phyloP scores from a whole-genome alignment of 2,797 vertebrate species.

The Pagetopsis macropterus region DNA sequence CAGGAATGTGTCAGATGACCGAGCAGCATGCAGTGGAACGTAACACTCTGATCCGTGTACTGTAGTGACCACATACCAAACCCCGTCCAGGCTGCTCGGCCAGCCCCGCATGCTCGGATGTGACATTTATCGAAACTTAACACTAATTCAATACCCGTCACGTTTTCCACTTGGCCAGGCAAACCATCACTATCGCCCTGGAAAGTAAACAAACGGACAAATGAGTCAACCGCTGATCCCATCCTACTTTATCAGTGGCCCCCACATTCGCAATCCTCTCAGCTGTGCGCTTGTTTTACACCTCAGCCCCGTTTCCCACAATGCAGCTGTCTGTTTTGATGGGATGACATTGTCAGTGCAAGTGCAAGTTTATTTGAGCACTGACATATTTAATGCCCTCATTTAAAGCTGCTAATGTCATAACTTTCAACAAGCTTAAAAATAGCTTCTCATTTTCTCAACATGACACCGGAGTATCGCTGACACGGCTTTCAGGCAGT shows the following conservation, averaged over 20 bases:
- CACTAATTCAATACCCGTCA: slow-evolving; percentile 48
- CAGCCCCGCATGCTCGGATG: slow-evolving; percentile 34
- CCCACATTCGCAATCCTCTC: slow-evolving; percentile 32
- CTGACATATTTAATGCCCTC: slow-evolving; percentile 3
- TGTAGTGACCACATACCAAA: slow-evolving; percentile 54
- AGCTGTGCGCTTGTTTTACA: slow-evolving; percentile 63
- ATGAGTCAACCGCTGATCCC: slow-evolving; percentile 40
- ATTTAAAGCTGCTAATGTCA: slow-evolving; percentile 3
- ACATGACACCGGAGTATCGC: not conserved
- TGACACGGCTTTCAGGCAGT: not conserved
- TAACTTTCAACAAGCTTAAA: slow-evolving; percentile 1
- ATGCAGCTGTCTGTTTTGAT: slow-evolving; percentile 33
- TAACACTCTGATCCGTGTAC: slow-evolving; percentile 46
- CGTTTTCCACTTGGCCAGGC: slow-evolving; percentile 69
- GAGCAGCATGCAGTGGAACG: slow-evolving; percentile 49
- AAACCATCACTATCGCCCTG: slow-evolving; percentile 39
- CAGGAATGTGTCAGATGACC: slow-evolving; percentile 69
- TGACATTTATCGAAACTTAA: slow-evolving; percentile 54
- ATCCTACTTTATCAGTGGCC: slow-evolving; percentile 67
- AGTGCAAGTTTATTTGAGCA: not conserved
- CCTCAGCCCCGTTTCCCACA: slow-evolving; percentile 45
- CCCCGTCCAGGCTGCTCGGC: slow-evolving; percentile 13
- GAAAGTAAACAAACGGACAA: slow-evolving; percentile 64
- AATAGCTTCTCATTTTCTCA: slow-evolving; percentile 2
- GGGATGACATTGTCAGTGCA: slow-evolving; percentile 18